These are phyloP conservation scores for Kuschelorhynchus macadamiae DNA, from an alignment of 2,888 invertebrate species.

Conservation along the genomic window DNA sequence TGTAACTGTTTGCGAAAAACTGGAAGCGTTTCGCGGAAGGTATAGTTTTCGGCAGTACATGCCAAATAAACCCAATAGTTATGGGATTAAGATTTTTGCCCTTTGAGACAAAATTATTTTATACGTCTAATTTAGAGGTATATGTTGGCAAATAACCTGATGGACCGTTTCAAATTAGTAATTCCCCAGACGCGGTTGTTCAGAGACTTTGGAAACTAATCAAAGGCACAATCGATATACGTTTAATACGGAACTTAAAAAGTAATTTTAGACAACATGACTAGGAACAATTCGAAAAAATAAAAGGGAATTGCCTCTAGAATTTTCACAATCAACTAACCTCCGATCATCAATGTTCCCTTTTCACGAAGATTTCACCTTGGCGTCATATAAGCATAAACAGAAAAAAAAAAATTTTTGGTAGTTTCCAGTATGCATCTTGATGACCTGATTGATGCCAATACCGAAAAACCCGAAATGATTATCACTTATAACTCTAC, in stretches of 20 bases:
- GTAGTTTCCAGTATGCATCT: conserved; percentile 50
- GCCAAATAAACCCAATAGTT: conserved; percentile 55
- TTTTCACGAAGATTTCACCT: conserved; percentile 47
- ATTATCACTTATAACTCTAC: conserved; percentile 56
- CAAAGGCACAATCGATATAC: conserved; percentile 14
- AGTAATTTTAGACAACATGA: not conserved
- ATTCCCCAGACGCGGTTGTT: conserved; percentile 45
- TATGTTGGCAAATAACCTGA: conserved; percentile 45
- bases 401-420: conserved; percentile 49
- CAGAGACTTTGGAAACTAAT: conserved; percentile 24
- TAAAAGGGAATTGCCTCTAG: conserved; percentile 2
- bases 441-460: conserved; percentile 29
- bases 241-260: not conserved
- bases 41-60: conserved; percentile 58
- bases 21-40: conserved; percentile 54
- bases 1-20: conserved; percentile 57
- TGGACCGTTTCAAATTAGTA: conserved; percentile 41
- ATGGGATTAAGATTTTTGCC: conserved; percentile 55
- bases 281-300: conserved; percentile 18
- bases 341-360: conserved; percentile 39
- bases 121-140: conserved; percentile 52
- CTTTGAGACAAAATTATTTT: conserved; percentile 51
- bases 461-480: conserved; percentile 52
- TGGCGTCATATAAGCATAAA: conserved; percentile 47
- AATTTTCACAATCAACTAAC: not conserved